These are phyloP conservation scores for Dimorphilus gyrociliatus DNA, from an alignment of 2,888 invertebrate genomes.

Conservation along the genomic window DNA sequence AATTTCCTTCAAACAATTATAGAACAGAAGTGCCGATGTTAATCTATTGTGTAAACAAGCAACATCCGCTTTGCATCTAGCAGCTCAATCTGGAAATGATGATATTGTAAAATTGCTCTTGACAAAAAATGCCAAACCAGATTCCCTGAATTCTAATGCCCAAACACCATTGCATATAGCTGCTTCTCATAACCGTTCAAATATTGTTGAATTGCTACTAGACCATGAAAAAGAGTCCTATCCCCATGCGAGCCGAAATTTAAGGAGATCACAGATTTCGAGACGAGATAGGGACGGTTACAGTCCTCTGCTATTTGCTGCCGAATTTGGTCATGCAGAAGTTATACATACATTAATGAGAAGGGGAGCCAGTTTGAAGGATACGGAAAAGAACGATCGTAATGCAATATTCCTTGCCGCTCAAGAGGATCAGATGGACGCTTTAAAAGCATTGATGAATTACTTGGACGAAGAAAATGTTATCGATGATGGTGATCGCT, in stretches of 20 bases:
- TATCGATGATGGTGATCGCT: slow-evolving; percentile 37
- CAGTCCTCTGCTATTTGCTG: slow-evolving; percentile 38
- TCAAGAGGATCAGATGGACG: slow-evolving; percentile 34
- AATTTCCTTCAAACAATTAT: too few species aligned
- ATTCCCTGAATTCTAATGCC: slow-evolving; percentile 34
- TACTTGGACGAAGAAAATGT: slow-evolving; percentile 17
- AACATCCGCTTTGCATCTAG: slow-evolving; percentile 68
- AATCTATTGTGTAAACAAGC: slow-evolving; percentile 54
- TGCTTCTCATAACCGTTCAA: slow-evolving; percentile 30
- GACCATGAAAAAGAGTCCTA: slow-evolving; percentile 16
- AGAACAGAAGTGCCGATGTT: slow-evolving; percentile 49
- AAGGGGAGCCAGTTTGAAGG: slow-evolving; percentile 30
- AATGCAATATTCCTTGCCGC: slow-evolving; percentile 38
- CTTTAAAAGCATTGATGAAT: slow-evolving; percentile 31
- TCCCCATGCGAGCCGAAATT: neutral
- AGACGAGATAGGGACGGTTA: slow-evolving; percentile 35
- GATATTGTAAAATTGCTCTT: slow-evolving; percentile 24
- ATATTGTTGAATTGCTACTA: slow-evolving; percentile 32
- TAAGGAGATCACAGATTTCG: neutral
- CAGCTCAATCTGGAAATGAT: slow-evolving; percentile 39
- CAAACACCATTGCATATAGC: slow-evolving; percentile 40
- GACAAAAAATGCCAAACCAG: slow-evolving; percentile 34
- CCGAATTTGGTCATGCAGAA: slow-evolving; percentile 31
- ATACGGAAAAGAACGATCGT: slow-evolving; percentile 38
- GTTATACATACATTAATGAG: slow-evolving; percentile 31